Conservation (phyloP, 2,888 invertebrate species). For the Drosophila bunnanda region DNA sequence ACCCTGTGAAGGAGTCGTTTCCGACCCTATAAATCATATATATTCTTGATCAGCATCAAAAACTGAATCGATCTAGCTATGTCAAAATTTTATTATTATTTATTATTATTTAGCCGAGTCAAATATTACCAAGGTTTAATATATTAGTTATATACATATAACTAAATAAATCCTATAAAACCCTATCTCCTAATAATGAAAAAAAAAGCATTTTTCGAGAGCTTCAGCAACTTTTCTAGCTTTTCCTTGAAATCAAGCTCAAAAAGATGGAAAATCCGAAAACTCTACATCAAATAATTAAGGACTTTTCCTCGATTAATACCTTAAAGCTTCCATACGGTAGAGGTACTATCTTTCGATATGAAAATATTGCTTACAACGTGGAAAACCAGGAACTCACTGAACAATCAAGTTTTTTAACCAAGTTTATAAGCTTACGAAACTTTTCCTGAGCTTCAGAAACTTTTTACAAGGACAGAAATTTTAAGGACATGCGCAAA, state of each 20-base stretch:
- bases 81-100: too few relatives aligned
- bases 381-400: background rate
- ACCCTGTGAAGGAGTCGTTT: too few relatives aligned
- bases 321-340: background rate
- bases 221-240: background rate
- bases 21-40: too few relatives aligned
- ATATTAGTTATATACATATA: too few relatives aligned
- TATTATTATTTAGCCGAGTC: too few relatives aligned
- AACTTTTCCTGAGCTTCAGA: background rate
- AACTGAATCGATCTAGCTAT: too few relatives aligned
- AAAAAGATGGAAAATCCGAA: background rate
- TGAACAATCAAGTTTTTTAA: background rate
- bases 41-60: too few relatives aligned
- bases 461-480: background rate
- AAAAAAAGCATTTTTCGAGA: background rate
- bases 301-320: too few relatives aligned
- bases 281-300: background rate
- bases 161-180: background rate
- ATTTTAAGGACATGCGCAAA: background rate
- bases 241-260: background rate
- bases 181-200: fast-evolving
- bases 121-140: too few relatives aligned
- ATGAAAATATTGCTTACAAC: too few relatives aligned
- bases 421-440: background rate
- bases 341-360: background rate